Evolutionary conservation across 2,888 invertebrate species (phyloP), one percentile per base, ranked within the genome.

Genomic region (Spisula subtruncata): DNA sequence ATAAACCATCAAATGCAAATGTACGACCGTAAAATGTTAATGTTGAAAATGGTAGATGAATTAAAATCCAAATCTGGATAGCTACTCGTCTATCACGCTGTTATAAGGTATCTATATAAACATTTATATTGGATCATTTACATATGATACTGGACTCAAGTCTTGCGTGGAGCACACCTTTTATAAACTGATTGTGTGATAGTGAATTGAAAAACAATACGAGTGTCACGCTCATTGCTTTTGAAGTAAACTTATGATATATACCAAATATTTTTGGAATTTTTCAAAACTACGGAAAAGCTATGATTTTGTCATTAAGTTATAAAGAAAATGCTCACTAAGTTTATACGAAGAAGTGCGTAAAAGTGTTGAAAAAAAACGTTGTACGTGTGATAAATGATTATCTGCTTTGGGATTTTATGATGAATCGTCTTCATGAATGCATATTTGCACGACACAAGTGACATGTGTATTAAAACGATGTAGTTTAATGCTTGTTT

Each of bases 101-200:
- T 35, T 46, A 81, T 25, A 8, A 75, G 48, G 46, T 46, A 32
- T 32, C 79, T 79, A 14, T 79, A 35, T 32, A 29, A 35, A 71
- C 32, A 20, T 41, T 79, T 79, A 29, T 32, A 75, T 75, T 18
- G 32, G 32, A 75, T 75, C 41, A 75, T 85, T 79, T 48, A 51
- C 75, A 85, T 85, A 51, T 85, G 85, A 80, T 85, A 79, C 54
- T 10, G 18, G 29, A 32, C 18, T 71, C n/a, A 20, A 79, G n/a
- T 51, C 54, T 85, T 35, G 54, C 80, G 56, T 85, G 80, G 85
- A 29, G 41, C 79, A 20, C 85, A 85, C 85, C 85, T 85, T n/a
- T 32, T 51, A 48, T 51, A 29, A 54, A 56, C 20, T 54, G 32
- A 82, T 82, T 82, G 85, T 80, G 25, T 0, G 54, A 18, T 85